These are phyloP conservation scores for Drosophila ohnishii DNA, from an alignment of 1,140 invertebrate species.

Conservation along the genomic window DNA sequence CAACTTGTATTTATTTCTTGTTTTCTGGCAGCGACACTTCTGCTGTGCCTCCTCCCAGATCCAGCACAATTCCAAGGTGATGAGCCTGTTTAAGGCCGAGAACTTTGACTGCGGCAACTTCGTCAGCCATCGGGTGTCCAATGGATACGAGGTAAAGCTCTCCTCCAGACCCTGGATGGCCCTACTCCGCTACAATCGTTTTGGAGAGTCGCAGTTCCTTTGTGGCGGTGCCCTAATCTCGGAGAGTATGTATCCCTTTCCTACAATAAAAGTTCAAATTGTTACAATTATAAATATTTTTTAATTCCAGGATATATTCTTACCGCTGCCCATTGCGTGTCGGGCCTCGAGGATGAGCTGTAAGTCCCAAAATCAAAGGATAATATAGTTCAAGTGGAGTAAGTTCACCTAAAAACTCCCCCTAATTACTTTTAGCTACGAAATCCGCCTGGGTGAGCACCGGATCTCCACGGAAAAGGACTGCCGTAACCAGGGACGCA, in stretches of 20 bases:
- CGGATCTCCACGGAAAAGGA: conserved; percentile 84
- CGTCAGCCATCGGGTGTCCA: conserved; percentile 72
- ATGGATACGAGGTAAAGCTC: conserved; percentile 82
- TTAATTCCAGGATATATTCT: conserved; percentile 78
- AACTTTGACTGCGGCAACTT: conserved; percentile 59
- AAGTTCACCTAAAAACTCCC: neutral
- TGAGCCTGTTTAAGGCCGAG: conserved; percentile 49
- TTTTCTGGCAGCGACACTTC: conserved; percentile 52
- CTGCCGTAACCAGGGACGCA: conserved; percentile 82
- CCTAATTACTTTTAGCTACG: conserved; percentile 61
- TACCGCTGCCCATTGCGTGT: conserved; percentile 87
- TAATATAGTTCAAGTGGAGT: neutral
- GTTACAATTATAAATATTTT: too few species aligned
- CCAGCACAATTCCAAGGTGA: conserved; percentile 70
- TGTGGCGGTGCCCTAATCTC: conserved; percentile 84
- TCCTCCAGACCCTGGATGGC: conserved; percentile 85
- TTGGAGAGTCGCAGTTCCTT: conserved; percentile 48
- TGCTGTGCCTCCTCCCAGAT: conserved; percentile 58
- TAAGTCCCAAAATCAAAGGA: conserved; percentile 51
- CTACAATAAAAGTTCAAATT: accelerated
- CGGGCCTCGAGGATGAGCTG: conserved; percentile 51
- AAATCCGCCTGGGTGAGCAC: conserved; percentile 87
- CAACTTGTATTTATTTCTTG: neutral
- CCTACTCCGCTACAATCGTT: conserved; percentile 82
- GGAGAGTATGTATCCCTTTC: conserved; percentile 44